Evolutionary conservation across 2,113 vertebrate genomes (phyloP), one percentile per base, ranked within the genome.

Genomic region (Cavia porcellus): DNA sequence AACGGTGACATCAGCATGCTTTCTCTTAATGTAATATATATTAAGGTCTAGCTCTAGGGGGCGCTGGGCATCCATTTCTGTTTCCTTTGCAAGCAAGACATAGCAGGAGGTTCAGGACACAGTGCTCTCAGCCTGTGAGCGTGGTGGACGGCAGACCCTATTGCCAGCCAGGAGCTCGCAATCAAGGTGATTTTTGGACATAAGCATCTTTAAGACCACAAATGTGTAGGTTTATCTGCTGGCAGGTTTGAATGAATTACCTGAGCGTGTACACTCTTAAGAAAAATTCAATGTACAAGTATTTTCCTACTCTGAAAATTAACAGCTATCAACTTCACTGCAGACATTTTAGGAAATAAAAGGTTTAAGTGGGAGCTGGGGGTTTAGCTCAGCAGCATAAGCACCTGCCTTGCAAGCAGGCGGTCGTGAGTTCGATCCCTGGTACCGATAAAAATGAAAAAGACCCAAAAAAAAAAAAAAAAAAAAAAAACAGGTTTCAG

Each of bases 41-140:
- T 7, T 7, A 7, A 12, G 61, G 11, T 24, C 47, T 9, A 3
- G 1, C 1, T 22, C 0, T 22, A 25, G 0, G 42, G 32, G 22
- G 11, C 0, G 57, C 50, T 0, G 5, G 55, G 45, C 25, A 28
- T 20, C 68, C 9, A 17, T 20, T 66, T 45, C 25, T 3, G 52
- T 12, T 4, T 1, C 45, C 57, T n/a, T 4, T 2, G 28, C 22
- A 1, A 13, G 24, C 61, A 35, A 47, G 19, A 82, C 19, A 81
- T 32, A 82, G 35, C 35, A 59, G 17, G 30, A 80, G 74, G 28
- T 42, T 77, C 24, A 42, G 19, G 74, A 47, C 17, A 24, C 38
- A 12, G 47, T 52, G 75, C 28, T 47, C 28, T 47, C 5, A 14
- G 42, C 28, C 42, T 14, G 10, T 35, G 8, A 35, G 28, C 14